Base-by-base conservation (phyloP, 30 jellyfish, hydroid and myxozoan species). In the Hydra vulgaris region DNA sequence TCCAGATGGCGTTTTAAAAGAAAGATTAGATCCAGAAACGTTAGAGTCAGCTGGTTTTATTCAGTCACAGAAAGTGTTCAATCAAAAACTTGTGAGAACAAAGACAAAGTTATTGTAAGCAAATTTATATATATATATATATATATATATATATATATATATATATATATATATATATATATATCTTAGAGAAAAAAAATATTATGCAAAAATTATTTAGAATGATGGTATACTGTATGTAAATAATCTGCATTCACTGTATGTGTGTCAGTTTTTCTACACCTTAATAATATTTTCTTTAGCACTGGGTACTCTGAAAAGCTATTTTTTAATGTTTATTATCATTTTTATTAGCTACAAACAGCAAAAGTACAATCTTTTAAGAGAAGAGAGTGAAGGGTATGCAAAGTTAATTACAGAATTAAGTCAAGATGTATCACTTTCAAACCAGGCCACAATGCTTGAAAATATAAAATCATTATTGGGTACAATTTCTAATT, bases 361-460 rank as follows among this genome's bases (percentile, higher is more conserved):
- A 83, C 97, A 88, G 73, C 96, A 88, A 72, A 94, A 94, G 73
- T 94, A 82, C 82, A 94, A 94, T 74, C 82, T 94, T 69, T 74
- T 94, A 40, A 88, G 99, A 78, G 99, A 94, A 79, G 99, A 94
- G 76, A 88, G 81, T 83, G 99, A 94, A 86, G 99, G 99, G 17
- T 94, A 94, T 80, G 96, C 96, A 22, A 94, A 94, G 72, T 86
- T 94, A 23, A 86, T 94, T 12, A 81, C 96, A 15, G 99, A 89
- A 83, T 78, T 94, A 17, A 90, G 94, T 74, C 93, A 87, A 53
- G 96, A 92, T 25, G 73, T 78, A 67, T 52, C 93, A 26, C 73
- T 21, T 70, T 21, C 81, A 22, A 77, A 83, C 0, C 94, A 93
- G 72, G 69, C 66, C 25, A 52, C 55, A 3, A 81, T 83, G 77